Base-by-base conservation (phyloP, 2,113 vertebrate genomes). In the Tychaedon coryphoeus region DNA sequence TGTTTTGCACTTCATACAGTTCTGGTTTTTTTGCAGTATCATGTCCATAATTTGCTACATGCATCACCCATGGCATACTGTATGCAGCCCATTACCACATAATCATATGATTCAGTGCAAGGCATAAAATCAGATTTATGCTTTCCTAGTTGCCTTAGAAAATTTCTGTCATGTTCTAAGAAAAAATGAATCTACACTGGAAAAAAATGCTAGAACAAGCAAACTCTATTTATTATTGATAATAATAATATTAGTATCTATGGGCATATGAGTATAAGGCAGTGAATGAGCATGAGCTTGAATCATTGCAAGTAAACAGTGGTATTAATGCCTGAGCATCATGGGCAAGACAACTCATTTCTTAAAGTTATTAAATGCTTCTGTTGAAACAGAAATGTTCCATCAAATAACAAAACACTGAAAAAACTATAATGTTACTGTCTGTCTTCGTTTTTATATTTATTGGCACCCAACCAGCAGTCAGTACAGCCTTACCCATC, bases 31-130 rank as follows among this genome's bases (percentile, higher is more conserved):
- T 62, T 87, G 74, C 85, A 70, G 81, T 71, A 60, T 91, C 82
- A 65, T 87, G 88, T 90, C 89, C 82, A 33, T 95, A 77, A 95
- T 97, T 94, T 95, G 77, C 93, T 76, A 64, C 75, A 62, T 72
- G 66, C 71, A 75, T 79, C 69, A 48, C 51, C 76, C 22, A 25
- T 93, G 86, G 79, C 70, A 92, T 71, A 43, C 42, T 85, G 64
- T 70, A 72, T 56, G 65, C 48, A 94, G 81, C 58, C 65, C 38
- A 71, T 95, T 88, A 87, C 29, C 56, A 65, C 70, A 61, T 33
- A 86, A 70, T 66, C 48, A 64, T 50, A 74, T 81, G 72, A 92
- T 74, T 66, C 69, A 78, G 64, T 74, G 50, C 73, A 83, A 86
- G 80, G 54, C 54, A 89, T 88, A 75, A 85, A 92, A 75, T 80